Conservation (phyloP, 2,113 vertebrate genomes). For the Fulica atra region DNA sequence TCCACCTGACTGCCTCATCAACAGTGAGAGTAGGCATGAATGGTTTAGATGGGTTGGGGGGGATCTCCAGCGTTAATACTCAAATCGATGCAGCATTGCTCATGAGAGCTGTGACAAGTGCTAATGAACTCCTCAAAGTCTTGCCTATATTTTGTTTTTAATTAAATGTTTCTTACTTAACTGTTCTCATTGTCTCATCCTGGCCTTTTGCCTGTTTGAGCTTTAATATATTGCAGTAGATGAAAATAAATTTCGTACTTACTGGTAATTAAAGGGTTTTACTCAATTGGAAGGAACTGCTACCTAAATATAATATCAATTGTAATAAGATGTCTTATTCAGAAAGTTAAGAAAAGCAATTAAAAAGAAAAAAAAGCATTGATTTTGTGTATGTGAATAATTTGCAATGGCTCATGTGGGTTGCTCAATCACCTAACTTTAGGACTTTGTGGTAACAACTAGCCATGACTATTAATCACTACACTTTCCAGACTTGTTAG, state of each 20-base stretch:
- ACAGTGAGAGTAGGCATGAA: not conserved
- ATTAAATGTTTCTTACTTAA: not conserved
- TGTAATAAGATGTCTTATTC: not conserved
- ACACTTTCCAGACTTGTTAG: not conserved
- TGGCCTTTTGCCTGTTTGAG: not conserved
- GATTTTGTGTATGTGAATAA: not conserved
- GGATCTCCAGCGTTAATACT: not conserved
- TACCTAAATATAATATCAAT: not conserved
- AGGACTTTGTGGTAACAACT: not conserved
- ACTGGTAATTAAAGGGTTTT: not conserved
- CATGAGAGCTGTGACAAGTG: not conserved
- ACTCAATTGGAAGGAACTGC: not conserved
- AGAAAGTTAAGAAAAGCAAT: not conserved
- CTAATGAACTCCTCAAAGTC: not conserved
- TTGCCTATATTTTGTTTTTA: not conserved
- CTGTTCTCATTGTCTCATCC: not conserved
- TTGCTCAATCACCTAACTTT: not conserved
- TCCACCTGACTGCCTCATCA: slow-evolving; percentile 16
- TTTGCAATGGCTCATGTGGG: not conserved
- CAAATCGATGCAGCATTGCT: not conserved
- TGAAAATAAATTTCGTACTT: not conserved
- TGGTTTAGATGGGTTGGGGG: not conserved
- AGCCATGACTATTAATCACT: not conserved
- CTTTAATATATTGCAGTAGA: not conserved
- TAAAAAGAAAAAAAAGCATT: not conserved